These are phyloP conservation scores for Paralvinella palmiformis DNA, from an alignment of 1,140 invertebrate species.

Conservation along the genomic window DNA sequence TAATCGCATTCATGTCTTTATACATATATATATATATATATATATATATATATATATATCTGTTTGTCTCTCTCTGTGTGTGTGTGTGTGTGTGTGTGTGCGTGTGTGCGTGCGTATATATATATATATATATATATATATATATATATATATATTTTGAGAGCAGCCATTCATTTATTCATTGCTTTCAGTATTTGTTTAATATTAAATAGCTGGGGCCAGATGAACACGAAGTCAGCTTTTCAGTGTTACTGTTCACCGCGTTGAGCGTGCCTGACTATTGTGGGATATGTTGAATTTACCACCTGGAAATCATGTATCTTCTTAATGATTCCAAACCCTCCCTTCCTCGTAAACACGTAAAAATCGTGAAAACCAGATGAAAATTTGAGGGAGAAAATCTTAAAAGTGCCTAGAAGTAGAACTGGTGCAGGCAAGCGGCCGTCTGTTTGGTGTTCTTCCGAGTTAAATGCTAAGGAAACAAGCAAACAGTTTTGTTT, in stretches of 20 bases:
- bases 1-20: background rate
- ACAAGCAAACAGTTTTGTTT: too few species aligned
- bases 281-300: background rate
- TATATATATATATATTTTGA: background rate
- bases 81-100: background rate
- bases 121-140: background rate
- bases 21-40: background rate
- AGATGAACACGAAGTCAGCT: background rate
- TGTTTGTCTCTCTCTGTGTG: background rate
- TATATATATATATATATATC: background rate
- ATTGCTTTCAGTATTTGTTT: background rate
- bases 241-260: background rate
- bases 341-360: too few species aligned
- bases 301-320: too few species aligned
- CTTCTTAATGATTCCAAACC: too few species aligned
- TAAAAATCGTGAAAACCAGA: too few species aligned
- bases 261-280: background rate
- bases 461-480: too few species aligned
- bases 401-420: too few species aligned
- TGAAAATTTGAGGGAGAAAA: too few species aligned
- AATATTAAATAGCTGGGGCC: background rate
- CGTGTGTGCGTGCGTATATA: background rate
- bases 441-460: too few species aligned
- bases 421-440: too few species aligned
- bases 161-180: background rate